Evolutionary conservation across 2,888 invertebrate species (phyloP).

Genomic region (Chesias legatella): DNA sequence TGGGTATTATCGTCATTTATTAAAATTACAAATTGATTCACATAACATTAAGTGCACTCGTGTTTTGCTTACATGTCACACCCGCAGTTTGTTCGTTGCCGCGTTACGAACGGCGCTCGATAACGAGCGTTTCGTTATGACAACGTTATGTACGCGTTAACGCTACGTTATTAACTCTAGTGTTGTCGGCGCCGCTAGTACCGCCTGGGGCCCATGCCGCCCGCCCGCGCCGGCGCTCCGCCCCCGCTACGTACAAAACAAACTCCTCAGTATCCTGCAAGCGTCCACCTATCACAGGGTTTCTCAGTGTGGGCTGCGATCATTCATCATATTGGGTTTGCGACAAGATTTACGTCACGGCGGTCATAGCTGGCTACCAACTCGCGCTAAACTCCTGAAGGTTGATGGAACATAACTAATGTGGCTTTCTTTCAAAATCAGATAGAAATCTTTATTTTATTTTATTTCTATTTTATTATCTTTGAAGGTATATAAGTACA

Average conservation of each 20-base stretch:
- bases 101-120: slow-evolving; percentile 27
- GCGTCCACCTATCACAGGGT: too few species aligned
- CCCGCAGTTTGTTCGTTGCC: slow-evolving; percentile 15
- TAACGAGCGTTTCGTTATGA: slow-evolving; percentile 29
- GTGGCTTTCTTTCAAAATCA: too few species aligned
- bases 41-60: slow-evolving; percentile 41
- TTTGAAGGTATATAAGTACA: too few species aligned
- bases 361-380: too few species aligned
- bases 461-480: too few species aligned
- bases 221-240: slow-evolving; percentile 59
- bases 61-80: slow-evolving; percentile 29
- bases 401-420: too few species aligned
- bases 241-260: slow-evolving; percentile 52
- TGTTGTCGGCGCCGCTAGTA: slow-evolving; percentile 48
- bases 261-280: slow-evolving; percentile 27
- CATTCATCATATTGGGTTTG: too few species aligned
- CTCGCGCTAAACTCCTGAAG: too few species aligned
- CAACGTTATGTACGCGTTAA: slow-evolving; percentile 35
- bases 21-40: slow-evolving; percentile 49
- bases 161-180: slow-evolving; percentile 34
- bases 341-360: too few species aligned
- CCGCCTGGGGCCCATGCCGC: slow-evolving; percentile 66
- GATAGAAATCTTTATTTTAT: too few species aligned
- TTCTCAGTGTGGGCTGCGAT: too few species aligned
- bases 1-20: slow-evolving; percentile 50